Evolutionary conservation across 2,888 invertebrate genomes (phyloP), one percentile per base, ranked within the genome.

Genomic region (Pollenia angustigena): DNA sequence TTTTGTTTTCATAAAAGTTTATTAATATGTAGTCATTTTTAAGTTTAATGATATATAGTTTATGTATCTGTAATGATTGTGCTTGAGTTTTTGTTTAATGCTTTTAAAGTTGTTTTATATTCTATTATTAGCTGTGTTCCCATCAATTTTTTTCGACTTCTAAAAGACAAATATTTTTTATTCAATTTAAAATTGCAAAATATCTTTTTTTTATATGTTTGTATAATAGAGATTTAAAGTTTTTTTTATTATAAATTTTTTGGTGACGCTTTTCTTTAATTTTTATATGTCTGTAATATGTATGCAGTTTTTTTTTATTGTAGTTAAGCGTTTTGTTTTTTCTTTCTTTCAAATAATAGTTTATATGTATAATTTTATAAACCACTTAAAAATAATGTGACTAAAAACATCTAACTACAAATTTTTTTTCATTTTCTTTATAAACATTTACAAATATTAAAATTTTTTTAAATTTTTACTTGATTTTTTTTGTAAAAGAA

Each of bases 11-110:
- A 69, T 58, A 42, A 68, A 62, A 50, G 4, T 16, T 32, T 58
- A 46, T 72, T 10, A 74, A 62, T 46, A 52, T 75, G 62, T 60
- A 71, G 42, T 71, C 54, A 12, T 64, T 32, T 32, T 32, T 32
- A 32, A 32, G 32, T 69, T 81, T 62, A 44, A 85, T 82, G 87
- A 82, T 87, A 85, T 79, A 71, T 48, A 32, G 32, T 74, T 81
- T 62, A 80, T 85, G 79, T 80, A 80, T 76, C 60, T 66, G 64
- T 80, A 71, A 82, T 87, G 84, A 87, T 87, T 87, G 87, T 87
- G 85, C 82, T 85, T 72, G 50, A 78, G 78, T 84, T 83, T 85
- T 76, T 69, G 60, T 81, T 23, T 81, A 78, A 78, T 85, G 81
- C 76, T 80, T 81, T 86, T 85, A 46, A 54, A 58, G 32, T 72